These are phyloP conservation scores for Oriolus oriolus DNA, from an alignment of 2,113 vertebrate species.

Conservation along the genomic window DNA sequence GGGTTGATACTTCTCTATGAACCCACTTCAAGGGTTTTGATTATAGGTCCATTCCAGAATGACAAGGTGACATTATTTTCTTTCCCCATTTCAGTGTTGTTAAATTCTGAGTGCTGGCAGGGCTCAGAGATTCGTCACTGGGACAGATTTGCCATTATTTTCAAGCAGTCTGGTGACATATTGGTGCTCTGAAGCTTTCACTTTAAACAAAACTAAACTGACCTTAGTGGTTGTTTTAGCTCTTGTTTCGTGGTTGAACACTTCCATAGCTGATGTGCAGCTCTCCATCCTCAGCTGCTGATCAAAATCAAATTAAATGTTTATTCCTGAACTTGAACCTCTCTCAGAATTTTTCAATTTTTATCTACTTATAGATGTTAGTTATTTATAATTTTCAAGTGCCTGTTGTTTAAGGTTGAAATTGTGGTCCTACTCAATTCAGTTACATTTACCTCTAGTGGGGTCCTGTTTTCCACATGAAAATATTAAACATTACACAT, in stretches of 20 bases:
- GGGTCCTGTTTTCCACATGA: background rate
- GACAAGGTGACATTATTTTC: background rate
- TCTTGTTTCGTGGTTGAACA: background rate
- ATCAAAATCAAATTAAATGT: background rate
- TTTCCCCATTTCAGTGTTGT: background rate
- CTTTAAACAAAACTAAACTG: background rate
- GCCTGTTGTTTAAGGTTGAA: background rate
- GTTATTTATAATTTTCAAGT: background rate
- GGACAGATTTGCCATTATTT: constrained; percentile 2
- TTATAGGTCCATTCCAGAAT: background rate
- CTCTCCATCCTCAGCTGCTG: background rate
- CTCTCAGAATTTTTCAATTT: background rate
- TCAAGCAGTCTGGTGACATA: background rate
- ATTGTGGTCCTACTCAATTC: background rate
- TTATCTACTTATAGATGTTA: background rate
- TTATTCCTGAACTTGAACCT: background rate
- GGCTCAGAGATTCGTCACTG: background rate
- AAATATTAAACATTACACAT: background rate
- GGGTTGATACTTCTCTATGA: background rate
- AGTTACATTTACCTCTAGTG: background rate
- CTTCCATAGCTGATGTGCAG: background rate
- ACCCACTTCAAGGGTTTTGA: background rate
- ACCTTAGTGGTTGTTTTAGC: background rate
- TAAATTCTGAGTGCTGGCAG: background rate
- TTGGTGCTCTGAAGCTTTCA: background rate